These are phyloP conservation scores for Dermatemys mawii DNA, from an alignment of 2,113 vertebrate genomes.

Conservation along the genomic window DNA sequence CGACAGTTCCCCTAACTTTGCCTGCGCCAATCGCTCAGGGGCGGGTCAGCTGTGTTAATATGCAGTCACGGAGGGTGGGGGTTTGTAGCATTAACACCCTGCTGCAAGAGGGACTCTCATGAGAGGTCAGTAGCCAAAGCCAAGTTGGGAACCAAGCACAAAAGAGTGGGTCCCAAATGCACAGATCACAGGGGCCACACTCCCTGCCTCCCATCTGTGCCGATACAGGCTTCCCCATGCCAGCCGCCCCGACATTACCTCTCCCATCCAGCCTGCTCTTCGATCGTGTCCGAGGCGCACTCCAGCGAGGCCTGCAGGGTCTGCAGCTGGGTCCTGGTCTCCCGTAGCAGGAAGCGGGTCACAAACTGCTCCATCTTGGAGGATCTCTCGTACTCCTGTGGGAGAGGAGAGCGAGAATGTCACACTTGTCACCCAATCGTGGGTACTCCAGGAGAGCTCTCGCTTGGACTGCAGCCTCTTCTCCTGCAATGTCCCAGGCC, in stretches of 20 bases:
- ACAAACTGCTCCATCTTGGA: constrained; percentile 96
- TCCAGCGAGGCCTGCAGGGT: constrained; percentile 94
- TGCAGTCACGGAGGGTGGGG: background rate
- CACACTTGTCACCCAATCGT: background rate
- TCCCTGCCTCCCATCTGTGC: background rate
- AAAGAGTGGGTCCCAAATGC: background rate
- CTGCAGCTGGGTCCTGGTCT: constrained; percentile 92
- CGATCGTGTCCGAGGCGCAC: constrained; percentile 93
- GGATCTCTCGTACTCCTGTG: constrained; percentile 91
- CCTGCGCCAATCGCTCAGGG: background rate
- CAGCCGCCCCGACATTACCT: constrained; percentile 61
- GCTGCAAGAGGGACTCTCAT: background rate
- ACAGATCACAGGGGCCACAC: background rate
- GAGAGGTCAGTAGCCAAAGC: background rate
- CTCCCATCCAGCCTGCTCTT: constrained; percentile 86
- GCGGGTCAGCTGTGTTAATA: background rate
- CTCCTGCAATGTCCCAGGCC: background rate
- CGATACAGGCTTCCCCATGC: fast-evolving
- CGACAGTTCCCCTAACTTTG: background rate
- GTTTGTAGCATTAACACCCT: background rate
- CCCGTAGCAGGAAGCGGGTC: constrained; percentile 93
- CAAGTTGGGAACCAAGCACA: background rate
- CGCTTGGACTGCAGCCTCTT: background rate
- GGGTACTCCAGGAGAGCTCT: background rate
- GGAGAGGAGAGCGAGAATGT: background rate